These are phyloP conservation scores for Athetis lepigone DNA, from an alignment of 2,888 invertebrate genomes.

Conservation along the genomic window DNA sequence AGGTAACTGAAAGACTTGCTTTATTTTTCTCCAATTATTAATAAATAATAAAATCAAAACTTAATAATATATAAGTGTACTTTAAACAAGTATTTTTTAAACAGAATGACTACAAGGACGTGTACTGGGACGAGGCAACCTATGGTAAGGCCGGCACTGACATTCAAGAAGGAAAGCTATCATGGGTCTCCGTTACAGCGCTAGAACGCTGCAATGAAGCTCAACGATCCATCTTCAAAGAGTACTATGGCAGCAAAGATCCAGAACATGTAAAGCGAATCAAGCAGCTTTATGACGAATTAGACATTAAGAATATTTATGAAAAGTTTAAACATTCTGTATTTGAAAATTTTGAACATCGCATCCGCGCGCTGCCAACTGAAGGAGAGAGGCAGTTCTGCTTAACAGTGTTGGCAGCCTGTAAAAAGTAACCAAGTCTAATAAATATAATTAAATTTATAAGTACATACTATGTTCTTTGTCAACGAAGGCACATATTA, in stretches of 20 bases:
- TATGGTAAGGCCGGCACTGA: slow-evolving; percentile 91
- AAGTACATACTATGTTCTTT: background rate
- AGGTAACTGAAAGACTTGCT: too few relatives aligned
- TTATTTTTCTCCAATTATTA: too few relatives aligned
- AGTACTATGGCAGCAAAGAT: slow-evolving; percentile 93
- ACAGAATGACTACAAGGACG: slow-evolving; percentile 44
- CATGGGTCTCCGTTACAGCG: slow-evolving; percentile 96
- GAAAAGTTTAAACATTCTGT: slow-evolving; percentile 12
- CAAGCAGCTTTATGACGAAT: slow-evolving; percentile 85
- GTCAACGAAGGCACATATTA: slow-evolving; percentile 1
- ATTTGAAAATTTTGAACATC: slow-evolving; percentile 19
- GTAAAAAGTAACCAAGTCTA: slow-evolving; percentile 13
- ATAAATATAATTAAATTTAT: background rate
- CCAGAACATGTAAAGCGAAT: slow-evolving; percentile 89
- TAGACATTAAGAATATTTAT: slow-evolving; percentile 84
- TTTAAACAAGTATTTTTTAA: slow-evolving; percentile 5
- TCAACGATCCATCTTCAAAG: slow-evolving; percentile 89
- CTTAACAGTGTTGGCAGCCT: slow-evolving; percentile 35
- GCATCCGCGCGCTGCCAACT: slow-evolving; percentile 32
- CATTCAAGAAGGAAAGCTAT: slow-evolving; percentile 97
- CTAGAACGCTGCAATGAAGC: slow-evolving; percentile 92
- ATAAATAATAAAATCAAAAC: too few relatives aligned
- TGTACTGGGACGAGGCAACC: slow-evolving; percentile 8
- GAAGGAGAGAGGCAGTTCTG: slow-evolving; percentile 36
- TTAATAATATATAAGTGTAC: too few relatives aligned